These are phyloP conservation scores for Leptinotarsa haldemani DNA, from an alignment of 2,888 invertebrate species.

Conservation along the genomic window DNA sequence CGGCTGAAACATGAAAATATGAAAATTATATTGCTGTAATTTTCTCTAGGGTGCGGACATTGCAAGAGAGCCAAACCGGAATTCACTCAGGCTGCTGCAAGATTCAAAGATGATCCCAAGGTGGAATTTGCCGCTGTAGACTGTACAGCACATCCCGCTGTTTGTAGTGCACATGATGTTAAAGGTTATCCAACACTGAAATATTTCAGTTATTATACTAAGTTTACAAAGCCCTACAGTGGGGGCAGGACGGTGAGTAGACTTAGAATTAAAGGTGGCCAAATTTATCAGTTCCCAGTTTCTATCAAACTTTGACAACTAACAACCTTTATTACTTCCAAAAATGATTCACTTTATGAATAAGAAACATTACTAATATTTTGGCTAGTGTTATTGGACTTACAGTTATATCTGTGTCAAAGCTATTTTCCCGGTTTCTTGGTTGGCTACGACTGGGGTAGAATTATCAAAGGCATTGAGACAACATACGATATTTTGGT, in stretches of 20 bases:
- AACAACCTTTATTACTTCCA: no score
- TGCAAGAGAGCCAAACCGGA: conserved; percentile 90
- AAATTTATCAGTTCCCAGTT: neutral
- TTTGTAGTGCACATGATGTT: conserved; percentile 79
- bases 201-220: conserved; percentile 86
- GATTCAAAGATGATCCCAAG: conserved; percentile 80
- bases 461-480: no score
- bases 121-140: conserved; percentile 86
- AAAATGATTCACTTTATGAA: neutral
- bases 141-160: conserved; percentile 73
- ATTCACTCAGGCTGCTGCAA: conserved; percentile 79
- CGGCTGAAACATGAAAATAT: neutral
- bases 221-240: conserved; percentile 75
- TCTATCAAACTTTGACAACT: no score
- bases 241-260: conserved; percentile 69
- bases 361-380: neutral
- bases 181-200: conserved; percentile 88
- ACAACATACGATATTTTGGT: no score
- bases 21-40: neutral
- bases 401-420: no score
- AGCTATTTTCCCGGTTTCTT: no score
- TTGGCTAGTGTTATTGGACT: no score
- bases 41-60: conserved; percentile 85
- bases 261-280: neutral
- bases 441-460: no score